These are phyloP conservation scores for Hippocampus comes DNA, from an alignment of 2,113 vertebrate species.

Conservation along the genomic window DNA sequence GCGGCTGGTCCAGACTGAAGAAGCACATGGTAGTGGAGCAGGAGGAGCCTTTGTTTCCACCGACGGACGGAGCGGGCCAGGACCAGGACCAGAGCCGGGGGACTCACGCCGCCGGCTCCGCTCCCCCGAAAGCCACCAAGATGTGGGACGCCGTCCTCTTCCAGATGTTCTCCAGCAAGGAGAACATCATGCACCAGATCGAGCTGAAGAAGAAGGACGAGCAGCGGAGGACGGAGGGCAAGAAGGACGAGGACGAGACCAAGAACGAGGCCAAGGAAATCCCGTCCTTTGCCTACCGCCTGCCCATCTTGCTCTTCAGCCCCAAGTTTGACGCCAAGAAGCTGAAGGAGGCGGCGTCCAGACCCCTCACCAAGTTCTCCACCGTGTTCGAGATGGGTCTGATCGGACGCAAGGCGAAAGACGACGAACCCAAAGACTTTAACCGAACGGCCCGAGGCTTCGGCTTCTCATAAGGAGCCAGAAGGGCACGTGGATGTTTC, in stretches of 20 bases:
- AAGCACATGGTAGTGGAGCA: constrained; percentile 85
- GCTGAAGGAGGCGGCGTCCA: constrained; percentile 81
- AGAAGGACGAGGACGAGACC: constrained; percentile 38
- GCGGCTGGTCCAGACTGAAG: constrained; percentile 87
- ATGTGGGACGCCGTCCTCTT: constrained; percentile 95
- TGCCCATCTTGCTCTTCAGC: constrained; percentile 84
- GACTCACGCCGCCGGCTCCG: constrained; percentile 26
- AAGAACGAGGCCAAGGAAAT: constrained; percentile 55
- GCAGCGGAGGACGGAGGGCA: constrained; percentile 40
- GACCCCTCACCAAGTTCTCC: constrained; percentile 74
- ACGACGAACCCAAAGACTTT: constrained; percentile 83
- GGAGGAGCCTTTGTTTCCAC: constrained; percentile 70
- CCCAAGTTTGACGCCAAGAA: constrained; percentile 89
- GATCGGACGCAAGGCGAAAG: constrained; percentile 72
- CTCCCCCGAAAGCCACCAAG: constrained; percentile 72
- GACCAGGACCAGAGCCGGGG: constrained; percentile 47
- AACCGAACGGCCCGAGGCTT: constrained; percentile 87
- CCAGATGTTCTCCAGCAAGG: constrained; percentile 78
- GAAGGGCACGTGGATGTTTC: neutral
- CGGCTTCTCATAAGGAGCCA: constrained; percentile 48
- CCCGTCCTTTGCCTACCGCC: constrained; percentile 67
- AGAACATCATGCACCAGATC: constrained; percentile 75
- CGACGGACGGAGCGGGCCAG: constrained; percentile 40
- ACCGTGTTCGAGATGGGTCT: constrained; percentile 74
- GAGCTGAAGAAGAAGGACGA: constrained; percentile 61